Evolutionary conservation across 2,888 invertebrate genomes (phyloP), one percentile per base, ranked within the genome.

Genomic region (Phalangium opilio): DNA sequence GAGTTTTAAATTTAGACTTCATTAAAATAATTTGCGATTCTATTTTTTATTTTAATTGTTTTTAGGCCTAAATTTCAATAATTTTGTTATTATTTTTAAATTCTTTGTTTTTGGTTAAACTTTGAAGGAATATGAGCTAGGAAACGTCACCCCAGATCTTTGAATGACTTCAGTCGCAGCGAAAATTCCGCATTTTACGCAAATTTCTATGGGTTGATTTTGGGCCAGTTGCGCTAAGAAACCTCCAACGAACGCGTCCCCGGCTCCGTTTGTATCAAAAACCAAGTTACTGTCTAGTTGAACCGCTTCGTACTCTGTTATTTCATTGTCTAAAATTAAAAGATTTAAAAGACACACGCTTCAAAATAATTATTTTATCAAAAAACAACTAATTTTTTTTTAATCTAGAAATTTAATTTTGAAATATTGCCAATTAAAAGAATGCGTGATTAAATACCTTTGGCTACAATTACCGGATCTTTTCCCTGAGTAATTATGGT

Each of bases 241-340:
- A 3, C 96, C 98, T 55, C 98, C 98, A 39, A 86, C 81, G 70
- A 98, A 98, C 1, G 95, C 95, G 71, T 98, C 98, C 1, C 98
- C 98, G 44, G 98, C 98, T 7, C 96, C 96, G 68, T 96, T 98
- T 0, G 96, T 96, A 65, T 98, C 98, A 1, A 93, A 79, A 44
- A 98, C 79, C 62, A 84, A 74, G 19, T 85, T 80, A 40, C 70
- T 63, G 1, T 75, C 67, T 33, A 91, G 64, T 38, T 67, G 67
- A 0, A 67, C 67, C 0, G 86, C 83, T 0, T 83, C 78, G 59
- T 79, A 83, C 59, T 83, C 77, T 1, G 68, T 70, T 0, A 83
- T 70, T 55, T 70, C 68, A 32, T 42, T 42, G 41, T 48, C 51
- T 53, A 32, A n/a, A n/a, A n/a, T n/a, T n/a, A n/a, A n/a, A 18